Evolutionary conservation across 2,113 vertebrate genomes (phyloP), one percentile per base, ranked within the genome.

Genomic region (Scomber colias): DNA sequence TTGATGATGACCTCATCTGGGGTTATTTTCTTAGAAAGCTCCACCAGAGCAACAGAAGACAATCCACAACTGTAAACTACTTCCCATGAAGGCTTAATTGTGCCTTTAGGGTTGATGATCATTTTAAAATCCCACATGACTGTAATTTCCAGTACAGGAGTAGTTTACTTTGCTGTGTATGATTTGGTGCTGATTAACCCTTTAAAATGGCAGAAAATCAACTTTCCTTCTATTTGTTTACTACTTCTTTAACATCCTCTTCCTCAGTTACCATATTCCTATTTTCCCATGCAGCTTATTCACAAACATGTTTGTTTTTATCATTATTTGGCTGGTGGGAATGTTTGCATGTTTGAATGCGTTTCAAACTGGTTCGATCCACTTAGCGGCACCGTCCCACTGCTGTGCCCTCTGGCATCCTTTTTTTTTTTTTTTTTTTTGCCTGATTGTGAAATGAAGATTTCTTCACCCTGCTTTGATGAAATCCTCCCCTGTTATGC

Each of bases 391-490:
- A 0, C 4, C 2, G 3, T 31, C 16, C 12, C 48, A 11, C 59
- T 30, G 53, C 45, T 27, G 40, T 54, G 55, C 14, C 53, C 66
- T 65, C 66, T 60, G 64, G 3, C 51, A 16, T 62, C 24, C n/a
- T n/a, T 4, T 35, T 35, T 35, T 35, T 35, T 35, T 35, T 35
- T 35, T 40, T 35, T 40, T 40, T 74, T 74, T 73, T 59, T 46
- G 0, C 27, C 16, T 30, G 65, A n/a, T 78, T 66, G 72, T 57
- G 44, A 75, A 83, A 75, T 59, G 1, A 53, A 8, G 0, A 5
- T 73, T 79, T 77, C 61, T 71, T 64, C 49, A 63, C n/a, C 17
- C 8, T 16, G 62, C 8, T 9, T 19, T 35, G n/a, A 75, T 40
- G 62, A 68, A 71, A 27, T 15, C 49, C 57, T 45, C 12, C 63